These are phyloP conservation scores for Nautilus pompilius DNA, from an alignment of 1,140 invertebrate species.

Conservation along the genomic window DNA sequence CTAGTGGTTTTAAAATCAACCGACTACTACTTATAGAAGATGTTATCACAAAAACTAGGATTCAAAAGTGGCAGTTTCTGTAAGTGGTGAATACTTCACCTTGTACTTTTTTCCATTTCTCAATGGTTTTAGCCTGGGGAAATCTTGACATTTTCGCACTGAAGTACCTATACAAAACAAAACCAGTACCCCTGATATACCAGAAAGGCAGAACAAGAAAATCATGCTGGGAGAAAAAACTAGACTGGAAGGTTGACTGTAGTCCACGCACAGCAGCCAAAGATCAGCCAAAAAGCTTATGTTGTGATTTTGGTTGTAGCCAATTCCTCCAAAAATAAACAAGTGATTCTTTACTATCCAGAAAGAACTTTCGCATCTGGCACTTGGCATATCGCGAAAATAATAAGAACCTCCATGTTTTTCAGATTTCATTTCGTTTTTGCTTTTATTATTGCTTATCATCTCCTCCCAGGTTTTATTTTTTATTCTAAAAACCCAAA, in stretches of 20 bases:
- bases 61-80: not conserved
- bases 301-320: conserved; percentile 17
- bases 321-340: conserved; percentile 29
- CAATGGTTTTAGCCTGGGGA: not conserved
- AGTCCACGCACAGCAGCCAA: conserved; percentile 20
- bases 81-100: conserved; percentile 1
- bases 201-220: not conserved
- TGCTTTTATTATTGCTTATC: conserved; percentile 15
- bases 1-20: no score
- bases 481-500: conserved; percentile 22
- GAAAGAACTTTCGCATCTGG: conserved; percentile 19
- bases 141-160: not conserved
- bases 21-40: no score
- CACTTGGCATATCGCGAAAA: conserved; percentile 12
- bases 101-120: not conserved
- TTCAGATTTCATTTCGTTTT: conserved; percentile 12
- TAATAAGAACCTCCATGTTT: not conserved
- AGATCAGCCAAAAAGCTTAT: conserved; percentile 30
- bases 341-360: conserved; percentile 20
- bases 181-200: not conserved
- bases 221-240: not conserved
- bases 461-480: conserved; percentile 23
- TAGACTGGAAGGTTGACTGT: not conserved
- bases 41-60: no score
- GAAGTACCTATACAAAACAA: not conserved